Evolutionary conservation across 1,140 invertebrate species (phyloP).

Genomic region (Plutomurus gul): DNA sequence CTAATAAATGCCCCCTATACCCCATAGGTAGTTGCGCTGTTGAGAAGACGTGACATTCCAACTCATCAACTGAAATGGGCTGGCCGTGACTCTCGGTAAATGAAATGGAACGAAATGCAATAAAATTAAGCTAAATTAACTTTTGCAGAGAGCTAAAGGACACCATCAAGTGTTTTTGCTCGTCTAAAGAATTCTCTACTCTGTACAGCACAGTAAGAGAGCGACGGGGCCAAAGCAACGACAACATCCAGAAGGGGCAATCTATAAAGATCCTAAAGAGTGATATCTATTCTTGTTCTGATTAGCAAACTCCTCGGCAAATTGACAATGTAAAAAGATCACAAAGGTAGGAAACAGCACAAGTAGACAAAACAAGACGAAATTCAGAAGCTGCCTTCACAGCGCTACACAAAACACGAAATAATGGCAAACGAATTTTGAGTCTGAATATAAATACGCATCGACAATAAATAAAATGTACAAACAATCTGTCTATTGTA

Average conservation of each 20-base stretch:
- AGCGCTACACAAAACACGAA: neutral
- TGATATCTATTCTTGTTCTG: neutral
- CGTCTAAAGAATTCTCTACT: neutral
- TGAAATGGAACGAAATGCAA: conserved; percentile 37
- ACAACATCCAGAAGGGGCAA: too few species aligned
- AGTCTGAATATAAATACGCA: neutral
- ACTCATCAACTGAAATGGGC: conserved; percentile 39
- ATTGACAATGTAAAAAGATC: neutral
- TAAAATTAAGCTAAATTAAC: conserved; percentile 35
- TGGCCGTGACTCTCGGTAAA: conserved; percentile 43
- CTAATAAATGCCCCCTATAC: neutral
- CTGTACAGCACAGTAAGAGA: too few species aligned
- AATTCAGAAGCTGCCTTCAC: neutral
- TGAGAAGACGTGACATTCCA: conserved; percentile 35
- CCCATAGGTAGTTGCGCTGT: neutral
- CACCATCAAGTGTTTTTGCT: conserved; percentile 17
- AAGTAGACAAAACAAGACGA: neutral
- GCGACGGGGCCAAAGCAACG: too few species aligned
- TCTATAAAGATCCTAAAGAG: too few species aligned
- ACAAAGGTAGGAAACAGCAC: neutral
- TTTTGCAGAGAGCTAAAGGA: neutral
- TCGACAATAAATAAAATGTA: neutral
- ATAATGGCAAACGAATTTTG: neutral
- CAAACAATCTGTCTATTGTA: neutral
- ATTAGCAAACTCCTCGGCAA: neutral